Percentiles rank a stretch among this genome's conserved stretches.
Evolutionary conservation across 2,888 invertebrate genomes (phyloP).

Genomic region (Zygaena filipendulae): DNA sequence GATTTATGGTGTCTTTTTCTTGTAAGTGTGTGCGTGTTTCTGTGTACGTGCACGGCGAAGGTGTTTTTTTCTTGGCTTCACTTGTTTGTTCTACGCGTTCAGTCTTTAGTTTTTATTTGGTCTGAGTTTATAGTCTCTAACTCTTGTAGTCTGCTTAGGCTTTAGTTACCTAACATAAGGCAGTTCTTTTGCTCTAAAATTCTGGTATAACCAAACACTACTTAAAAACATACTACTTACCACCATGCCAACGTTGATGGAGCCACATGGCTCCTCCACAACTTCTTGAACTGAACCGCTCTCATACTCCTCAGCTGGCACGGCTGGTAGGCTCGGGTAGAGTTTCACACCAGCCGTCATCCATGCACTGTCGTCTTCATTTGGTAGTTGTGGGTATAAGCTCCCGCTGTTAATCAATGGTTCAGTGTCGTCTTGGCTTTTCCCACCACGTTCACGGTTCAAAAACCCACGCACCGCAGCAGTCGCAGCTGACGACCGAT

Average conservation of each 20-base stretch:
- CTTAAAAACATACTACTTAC: too few relatives aligned
- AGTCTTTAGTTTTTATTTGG: too few relatives aligned
- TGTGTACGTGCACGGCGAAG: too few relatives aligned
- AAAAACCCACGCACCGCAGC: conserved; percentile 46
- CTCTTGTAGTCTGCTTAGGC: too few relatives aligned
- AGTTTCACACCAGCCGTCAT: conserved; percentile 34
- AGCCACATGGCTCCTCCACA: conserved; percentile 48
- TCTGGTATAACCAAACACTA: too few relatives aligned
- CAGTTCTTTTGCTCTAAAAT: too few relatives aligned
- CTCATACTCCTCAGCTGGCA: conserved; percentile 56
- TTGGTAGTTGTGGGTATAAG: conserved; percentile 46
- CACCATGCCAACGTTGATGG: conserved; percentile 48
- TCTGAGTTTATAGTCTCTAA: too few relatives aligned
- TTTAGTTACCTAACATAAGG: too few relatives aligned
- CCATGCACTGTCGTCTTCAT: conserved; percentile 43
- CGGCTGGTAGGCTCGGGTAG: conserved; percentile 38
- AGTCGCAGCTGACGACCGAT: conserved; percentile 34
- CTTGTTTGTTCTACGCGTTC: too few relatives aligned
- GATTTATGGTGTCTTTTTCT: too few relatives aligned
- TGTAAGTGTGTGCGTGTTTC: too few relatives aligned
- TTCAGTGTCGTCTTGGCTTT: conserved; percentile 26
- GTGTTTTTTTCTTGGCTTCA: too few relatives aligned
- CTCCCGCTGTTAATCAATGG: conserved; percentile 34
- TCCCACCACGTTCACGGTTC: conserved; percentile 40
- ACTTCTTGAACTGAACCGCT: conserved; percentile 53